Evolutionary conservation across 2,797 vertebrate genomes (phyloP).

Genomic region (Spheniscus humboldti): DNA sequence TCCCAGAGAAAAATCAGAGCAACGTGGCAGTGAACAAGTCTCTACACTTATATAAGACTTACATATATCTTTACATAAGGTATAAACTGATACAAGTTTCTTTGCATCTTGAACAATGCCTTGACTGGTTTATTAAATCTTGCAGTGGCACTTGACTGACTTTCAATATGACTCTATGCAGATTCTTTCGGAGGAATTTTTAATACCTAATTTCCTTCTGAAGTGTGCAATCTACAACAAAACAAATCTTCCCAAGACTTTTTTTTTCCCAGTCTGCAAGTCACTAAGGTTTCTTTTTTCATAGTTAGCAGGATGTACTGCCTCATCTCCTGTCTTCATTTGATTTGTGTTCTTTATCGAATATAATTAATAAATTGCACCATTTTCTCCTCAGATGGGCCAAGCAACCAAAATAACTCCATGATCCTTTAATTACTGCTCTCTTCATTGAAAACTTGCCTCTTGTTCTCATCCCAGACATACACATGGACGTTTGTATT

Average conservation of each 20-base stretch:
- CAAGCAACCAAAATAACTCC: neutral
- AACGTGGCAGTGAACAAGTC: neutral
- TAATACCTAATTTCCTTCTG: neutral
- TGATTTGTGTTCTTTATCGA: neutral
- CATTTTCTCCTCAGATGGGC: neutral
- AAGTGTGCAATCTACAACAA: neutral
- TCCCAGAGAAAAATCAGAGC: neutral
- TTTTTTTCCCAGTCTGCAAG: neutral
- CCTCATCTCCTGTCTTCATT: neutral
- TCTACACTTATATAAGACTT: neutral
- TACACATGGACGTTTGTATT: fast-evolving
- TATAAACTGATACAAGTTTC: neutral
- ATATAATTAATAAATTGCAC: neutral
- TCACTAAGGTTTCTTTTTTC: neutral
- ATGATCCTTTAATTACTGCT: neutral
- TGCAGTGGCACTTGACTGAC: neutral
- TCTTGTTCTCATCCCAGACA: neutral
- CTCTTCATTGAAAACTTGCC: neutral
- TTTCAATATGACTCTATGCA: neutral
- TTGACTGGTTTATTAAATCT: neutral
- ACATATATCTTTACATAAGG: neutral
- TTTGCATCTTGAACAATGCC: neutral
- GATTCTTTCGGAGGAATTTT: neutral
- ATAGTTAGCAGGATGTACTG: neutral
- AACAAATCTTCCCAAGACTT: neutral